Base-by-base conservation (phyloP, 2,888 invertebrate species). In the Lysandra coridon region DNA sequence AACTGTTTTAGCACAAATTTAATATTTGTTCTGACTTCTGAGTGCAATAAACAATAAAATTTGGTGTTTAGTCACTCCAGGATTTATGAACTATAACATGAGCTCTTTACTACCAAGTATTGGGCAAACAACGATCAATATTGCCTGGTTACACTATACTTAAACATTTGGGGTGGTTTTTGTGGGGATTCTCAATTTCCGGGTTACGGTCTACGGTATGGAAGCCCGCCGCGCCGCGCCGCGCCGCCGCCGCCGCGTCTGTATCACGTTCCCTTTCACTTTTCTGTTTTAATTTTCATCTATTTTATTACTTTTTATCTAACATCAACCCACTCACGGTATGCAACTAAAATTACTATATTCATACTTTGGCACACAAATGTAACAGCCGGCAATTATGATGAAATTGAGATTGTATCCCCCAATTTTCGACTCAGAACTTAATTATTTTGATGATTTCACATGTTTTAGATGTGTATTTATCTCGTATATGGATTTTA, bases 111-210 rank as follows among this genome's bases (percentile, higher is more conserved):
- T 57, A 17, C 57, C 17, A 17, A 57, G 62, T 62, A 62, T 62
- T 62, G 23, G 6, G 23, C 12, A 30, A 30, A 30, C 30, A 12
- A 12, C 69, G 87, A 93, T 93, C 93, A 86, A 92, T 93, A 88
- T 90, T 92, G 92, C 93, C 91, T 90, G 91, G 93, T 85, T 86
- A 93, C 93, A 84, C 86, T 87, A 85, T 83, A 89, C 88, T 88
- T 88, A 87, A 84, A 88, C 89, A 88, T 85, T 83, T 82, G 85
- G 82, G 83, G 84, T 82, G 83, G 84, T 84, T 85, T 83, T 85
- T 85, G 87, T 88, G 88, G 90, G 92, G 91, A 88, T 89, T 89
- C 88, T 86, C 90, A 88, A 91, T 91, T 89, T 93, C 93, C 93
- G 90, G 89, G 86, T 88, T 85, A 85, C 87, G 84, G 83, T 85